These are phyloP conservation scores for Ophioninae sp. DNA, from an alignment of 2,888 invertebrate species.

Conservation along the genomic window DNA sequence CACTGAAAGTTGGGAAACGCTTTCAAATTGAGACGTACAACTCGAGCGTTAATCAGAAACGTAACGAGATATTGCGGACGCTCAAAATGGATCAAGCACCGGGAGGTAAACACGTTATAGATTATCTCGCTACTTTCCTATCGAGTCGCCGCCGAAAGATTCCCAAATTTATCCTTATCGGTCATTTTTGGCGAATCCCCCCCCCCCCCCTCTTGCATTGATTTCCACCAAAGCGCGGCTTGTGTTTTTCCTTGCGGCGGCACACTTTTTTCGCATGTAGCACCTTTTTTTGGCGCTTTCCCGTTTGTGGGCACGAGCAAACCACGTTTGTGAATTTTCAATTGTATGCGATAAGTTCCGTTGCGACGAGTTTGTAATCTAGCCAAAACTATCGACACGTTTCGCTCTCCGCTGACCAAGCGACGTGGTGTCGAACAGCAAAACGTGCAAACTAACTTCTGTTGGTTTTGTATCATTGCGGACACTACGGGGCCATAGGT, in stretches of 20 bases:
- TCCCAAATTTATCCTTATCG: slow-evolving; percentile 13
- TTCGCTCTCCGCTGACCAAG: too few species aligned
- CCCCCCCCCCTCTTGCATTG: too few species aligned
- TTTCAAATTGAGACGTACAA: slow-evolving; percentile 49
- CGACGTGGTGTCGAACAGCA: too few species aligned
- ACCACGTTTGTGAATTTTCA: slow-evolving; percentile 13
- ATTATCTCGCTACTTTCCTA: slow-evolving; percentile 35
- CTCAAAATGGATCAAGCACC: slow-evolving; percentile 78
- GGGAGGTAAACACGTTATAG: slow-evolving; percentile 72
- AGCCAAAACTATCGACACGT: too few species aligned
- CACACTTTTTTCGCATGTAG: neutral
- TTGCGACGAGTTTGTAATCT: too few species aligned
- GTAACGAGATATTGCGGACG: slow-evolving; percentile 15
- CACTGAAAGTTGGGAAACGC: slow-evolving; percentile 43
- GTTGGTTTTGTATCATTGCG: too few species aligned
- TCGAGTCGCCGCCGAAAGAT: slow-evolving; percentile 13
- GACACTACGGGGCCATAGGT: too few species aligned
- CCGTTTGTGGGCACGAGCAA: neutral
- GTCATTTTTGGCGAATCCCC: neutral
- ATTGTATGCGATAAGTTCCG: neutral
- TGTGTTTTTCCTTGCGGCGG: neutral
- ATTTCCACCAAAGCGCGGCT: neutral
- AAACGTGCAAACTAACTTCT: too few species aligned
- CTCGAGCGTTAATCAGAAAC: slow-evolving; percentile 11
- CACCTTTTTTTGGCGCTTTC: neutral